These are phyloP conservation scores for Planococcus citri DNA, from an alignment of 1,140 invertebrate species.

Conservation along the genomic window DNA sequence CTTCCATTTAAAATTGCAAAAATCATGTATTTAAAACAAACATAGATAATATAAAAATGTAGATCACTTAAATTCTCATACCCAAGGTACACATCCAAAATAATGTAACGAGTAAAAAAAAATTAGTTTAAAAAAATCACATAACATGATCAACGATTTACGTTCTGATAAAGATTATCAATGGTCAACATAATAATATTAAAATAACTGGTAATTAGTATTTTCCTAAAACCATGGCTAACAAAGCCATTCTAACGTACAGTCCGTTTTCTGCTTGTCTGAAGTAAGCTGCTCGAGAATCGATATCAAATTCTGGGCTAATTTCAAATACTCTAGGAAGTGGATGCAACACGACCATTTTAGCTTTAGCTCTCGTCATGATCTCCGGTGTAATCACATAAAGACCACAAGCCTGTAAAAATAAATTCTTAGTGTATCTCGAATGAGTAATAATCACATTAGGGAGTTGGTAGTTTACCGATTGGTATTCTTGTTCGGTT, in stretches of 20 bases:
- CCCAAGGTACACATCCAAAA: too few relatives aligned
- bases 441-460: neutral
- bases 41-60: too few relatives aligned
- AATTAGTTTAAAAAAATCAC: too few relatives aligned
- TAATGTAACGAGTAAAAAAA: too few relatives aligned
- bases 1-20: too few relatives aligned
- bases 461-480: too few relatives aligned
- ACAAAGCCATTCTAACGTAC: constrained; percentile 94
- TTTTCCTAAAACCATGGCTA: constrained; percentile 74
- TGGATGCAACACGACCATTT: constrained; percentile 96
- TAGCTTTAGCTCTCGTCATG: constrained; percentile 85
- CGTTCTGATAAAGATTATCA: too few relatives aligned
- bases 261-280: constrained; percentile 94
- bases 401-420: constrained; percentile 61
- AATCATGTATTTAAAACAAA: too few relatives aligned
- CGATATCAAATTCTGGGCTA: constrained; percentile 81
- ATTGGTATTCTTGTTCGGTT: constrained; percentile 68
- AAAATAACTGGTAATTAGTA: neutral
- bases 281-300: constrained; percentile 96
- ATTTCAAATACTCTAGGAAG: constrained; percentile 92
- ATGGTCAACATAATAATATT: neutral
- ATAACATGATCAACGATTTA: too few relatives aligned
- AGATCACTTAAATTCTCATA: too few relatives aligned
- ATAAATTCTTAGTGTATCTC: constrained; percentile 24
- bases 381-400: constrained; percentile 85